A percentile compares a stretch with the other conserved stretches of the same genome.
phyloP scores from a whole-genome alignment of 2,888 invertebrate species.

The Cerceris rybyensis region DNA sequence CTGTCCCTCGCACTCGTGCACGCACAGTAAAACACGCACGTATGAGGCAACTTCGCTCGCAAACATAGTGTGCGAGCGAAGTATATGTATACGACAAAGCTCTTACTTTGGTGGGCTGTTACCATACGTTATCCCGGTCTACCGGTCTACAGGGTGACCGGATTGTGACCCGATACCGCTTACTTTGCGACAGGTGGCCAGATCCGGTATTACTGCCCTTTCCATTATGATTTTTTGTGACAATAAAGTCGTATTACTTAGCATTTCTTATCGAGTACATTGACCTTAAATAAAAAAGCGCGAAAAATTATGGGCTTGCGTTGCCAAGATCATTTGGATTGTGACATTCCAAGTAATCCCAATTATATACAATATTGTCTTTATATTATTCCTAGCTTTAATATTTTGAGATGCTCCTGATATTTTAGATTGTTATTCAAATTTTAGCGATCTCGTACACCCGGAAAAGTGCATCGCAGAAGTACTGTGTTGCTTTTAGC shows the following conservation, averaged over 20 bases:
- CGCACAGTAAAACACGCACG: background rate
- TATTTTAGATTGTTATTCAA: too few species aligned
- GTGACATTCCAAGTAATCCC: too few species aligned
- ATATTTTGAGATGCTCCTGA: too few species aligned
- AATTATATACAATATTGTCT: too few species aligned
- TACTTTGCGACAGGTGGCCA: constrained; percentile 61
- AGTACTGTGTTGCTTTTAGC: too few species aligned
- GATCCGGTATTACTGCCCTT: background rate
- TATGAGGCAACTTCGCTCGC: constrained; percentile 18
- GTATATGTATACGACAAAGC: constrained; percentile 54
- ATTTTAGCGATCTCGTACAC: too few species aligned
- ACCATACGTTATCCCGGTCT: constrained; percentile 69
- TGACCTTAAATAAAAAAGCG: background rate
- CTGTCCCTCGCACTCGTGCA: constrained; percentile 2
- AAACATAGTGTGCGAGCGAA: background rate
- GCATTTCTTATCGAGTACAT: background rate
- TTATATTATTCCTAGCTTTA: too few species aligned
- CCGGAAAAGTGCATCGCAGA: too few species aligned
- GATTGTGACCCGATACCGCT: constrained; percentile 62
- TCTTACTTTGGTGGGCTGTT: constrained; percentile 75
- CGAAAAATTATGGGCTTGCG: background rate
- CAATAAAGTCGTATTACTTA: background rate
- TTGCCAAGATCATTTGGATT: too few species aligned
- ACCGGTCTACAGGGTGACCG: constrained; percentile 64
- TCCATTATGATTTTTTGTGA: constrained; percentile 11